phyloP scores from a whole-genome alignment of 2,888 invertebrate species.

The Phasia obesa region DNA sequence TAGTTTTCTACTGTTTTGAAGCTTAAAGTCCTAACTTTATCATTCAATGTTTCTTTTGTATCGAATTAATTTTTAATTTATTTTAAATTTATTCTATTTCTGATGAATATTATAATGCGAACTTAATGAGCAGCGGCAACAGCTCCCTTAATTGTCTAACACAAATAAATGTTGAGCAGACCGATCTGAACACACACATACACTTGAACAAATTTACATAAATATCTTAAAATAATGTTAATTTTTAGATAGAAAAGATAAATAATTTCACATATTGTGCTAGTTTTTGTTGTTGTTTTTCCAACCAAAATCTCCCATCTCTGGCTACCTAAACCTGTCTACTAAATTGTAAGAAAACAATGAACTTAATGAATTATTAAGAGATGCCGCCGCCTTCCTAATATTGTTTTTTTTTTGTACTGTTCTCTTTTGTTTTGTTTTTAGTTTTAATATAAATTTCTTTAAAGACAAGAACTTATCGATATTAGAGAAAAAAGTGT shows the following conservation, averaged over 20 bases:
- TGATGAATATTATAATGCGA: conserved; percentile 78
- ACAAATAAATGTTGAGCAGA: background rate
- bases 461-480: conserved; percentile 26
- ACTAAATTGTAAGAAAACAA: conserved; percentile 63
- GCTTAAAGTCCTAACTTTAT: no score
- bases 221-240: conserved; percentile 77
- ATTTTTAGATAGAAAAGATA: conserved; percentile 71
- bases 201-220: conserved; percentile 47
- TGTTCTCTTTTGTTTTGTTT: background rate
- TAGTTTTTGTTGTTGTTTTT: background rate
- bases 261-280: conserved; percentile 24
- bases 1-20: no score
- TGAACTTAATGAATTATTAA: conserved; percentile 69
- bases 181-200: background rate
- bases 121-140: conserved; percentile 72
- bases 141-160: conserved; percentile 48
- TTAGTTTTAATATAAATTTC: conserved; percentile 7
- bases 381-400: conserved; percentile 58
- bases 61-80: conserved; percentile 12
- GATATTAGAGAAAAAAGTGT: conserved; percentile 69
- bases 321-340: conserved; percentile 54
- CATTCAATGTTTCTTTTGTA: no score
- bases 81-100: no score
- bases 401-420: conserved; percentile 43
- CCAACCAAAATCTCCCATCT: conserved; percentile 13